phyloP scores from a whole-genome alignment of 2,888 invertebrate species.

The Himalopsyche japonica region DNA sequence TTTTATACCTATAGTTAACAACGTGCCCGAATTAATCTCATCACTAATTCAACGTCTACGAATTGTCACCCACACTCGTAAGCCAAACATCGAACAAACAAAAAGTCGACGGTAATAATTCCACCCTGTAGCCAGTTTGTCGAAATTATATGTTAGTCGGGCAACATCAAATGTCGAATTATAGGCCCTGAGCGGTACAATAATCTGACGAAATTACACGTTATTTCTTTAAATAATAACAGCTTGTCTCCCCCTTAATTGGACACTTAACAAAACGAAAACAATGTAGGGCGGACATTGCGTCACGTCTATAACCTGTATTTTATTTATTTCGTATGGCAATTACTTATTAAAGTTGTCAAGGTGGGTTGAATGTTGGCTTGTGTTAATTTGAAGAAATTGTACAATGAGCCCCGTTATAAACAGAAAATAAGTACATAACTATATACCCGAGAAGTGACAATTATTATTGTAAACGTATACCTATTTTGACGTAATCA shows the following conservation, averaged over 20 bases:
- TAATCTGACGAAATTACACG: constrained; percentile 35
- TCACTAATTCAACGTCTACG: constrained; percentile 3
- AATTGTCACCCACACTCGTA: constrained; percentile 23
- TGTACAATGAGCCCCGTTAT: not conserved
- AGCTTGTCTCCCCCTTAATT: constrained; percentile 26
- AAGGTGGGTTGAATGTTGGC: not conserved
- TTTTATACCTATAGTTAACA: not conserved
- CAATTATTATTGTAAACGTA: too few species aligned
- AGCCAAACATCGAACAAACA: not conserved
- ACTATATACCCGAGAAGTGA: not conserved
- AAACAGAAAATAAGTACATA: not conserved
- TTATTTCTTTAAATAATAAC: constrained; percentile 36
- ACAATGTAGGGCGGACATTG: constrained; percentile 34
- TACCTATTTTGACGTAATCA: too few species aligned
- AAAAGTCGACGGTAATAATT: not conserved
- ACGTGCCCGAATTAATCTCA: not conserved
- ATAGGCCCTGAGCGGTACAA: constrained; percentile 24
- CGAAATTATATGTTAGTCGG: constrained; percentile 30
- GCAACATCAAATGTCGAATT: constrained; percentile 32
- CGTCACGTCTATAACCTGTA: constrained; percentile 9
- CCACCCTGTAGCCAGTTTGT: constrained; percentile 14
- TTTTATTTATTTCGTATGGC: not conserved
- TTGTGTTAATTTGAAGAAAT: not conserved
- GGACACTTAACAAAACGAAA: constrained; percentile 36
- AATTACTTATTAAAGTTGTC: not conserved